phyloP scores from a whole-genome alignment of 1,140 invertebrate species.

The Lordiphosa mommai region DNA sequence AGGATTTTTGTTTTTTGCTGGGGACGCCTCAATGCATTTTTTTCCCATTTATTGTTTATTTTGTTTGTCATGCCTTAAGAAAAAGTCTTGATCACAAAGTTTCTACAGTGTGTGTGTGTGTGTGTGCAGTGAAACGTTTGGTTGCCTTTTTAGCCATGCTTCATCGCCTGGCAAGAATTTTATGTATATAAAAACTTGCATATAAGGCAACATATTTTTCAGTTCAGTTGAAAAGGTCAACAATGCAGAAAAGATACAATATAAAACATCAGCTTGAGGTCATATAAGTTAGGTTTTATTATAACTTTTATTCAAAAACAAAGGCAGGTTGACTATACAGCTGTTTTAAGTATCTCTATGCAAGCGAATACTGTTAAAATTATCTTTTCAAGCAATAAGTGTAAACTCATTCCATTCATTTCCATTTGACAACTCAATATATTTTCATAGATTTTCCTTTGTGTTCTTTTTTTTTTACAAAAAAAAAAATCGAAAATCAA shows the following conservation, averaged over 20 bases:
- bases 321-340: too few relatives aligned
- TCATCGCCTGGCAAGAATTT: conserved; percentile 40
- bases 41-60: conserved; percentile 11
- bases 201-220: too few relatives aligned
- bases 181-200: background rate
- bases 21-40: conserved; percentile 41
- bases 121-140: conserved; percentile 53
- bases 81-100: too few relatives aligned
- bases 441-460: conserved; percentile 1
- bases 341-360: too few relatives aligned
- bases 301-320: too few relatives aligned
- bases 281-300: too few relatives aligned
- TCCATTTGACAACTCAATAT: conserved; percentile 27
- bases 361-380: too few relatives aligned
- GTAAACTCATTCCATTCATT: conserved; percentile 20
- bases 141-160: conserved; percentile 33
- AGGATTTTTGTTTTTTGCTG: conserved; percentile 18
- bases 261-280: too few relatives aligned
- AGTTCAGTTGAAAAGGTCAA: background rate
- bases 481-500: conserved; percentile 39
- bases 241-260: too few relatives aligned
- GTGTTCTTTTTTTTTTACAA: background rate
- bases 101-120: background rate
- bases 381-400: too few relatives aligned
- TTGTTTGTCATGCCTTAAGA: too few relatives aligned